These are phyloP conservation scores for Buathra laborator DNA, from an alignment of 2,888 invertebrate species.

Conservation along the genomic window DNA sequence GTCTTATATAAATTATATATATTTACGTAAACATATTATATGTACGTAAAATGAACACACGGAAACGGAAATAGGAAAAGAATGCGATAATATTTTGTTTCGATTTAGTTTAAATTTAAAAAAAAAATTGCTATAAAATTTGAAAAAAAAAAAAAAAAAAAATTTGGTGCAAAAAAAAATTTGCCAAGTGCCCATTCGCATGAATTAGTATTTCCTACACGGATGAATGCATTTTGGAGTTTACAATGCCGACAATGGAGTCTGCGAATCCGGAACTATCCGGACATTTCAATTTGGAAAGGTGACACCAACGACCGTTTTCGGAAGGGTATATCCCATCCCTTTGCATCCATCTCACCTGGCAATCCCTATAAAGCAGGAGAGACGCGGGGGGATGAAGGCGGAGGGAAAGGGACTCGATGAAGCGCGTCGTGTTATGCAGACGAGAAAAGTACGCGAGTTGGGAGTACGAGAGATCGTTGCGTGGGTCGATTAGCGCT, in stretches of 20 bases:
- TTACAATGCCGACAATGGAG: conserved; percentile 34
- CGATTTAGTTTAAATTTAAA: neutral
- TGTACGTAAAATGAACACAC: too few relatives aligned
- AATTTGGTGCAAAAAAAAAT: neutral
- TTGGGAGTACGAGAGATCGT: conserved; percentile 5
- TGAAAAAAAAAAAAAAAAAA: neutral
- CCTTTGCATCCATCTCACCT: neutral
- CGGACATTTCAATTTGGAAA: conserved; percentile 51
- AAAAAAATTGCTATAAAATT: neutral
- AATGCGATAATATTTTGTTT: too few relatives aligned
- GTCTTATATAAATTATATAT: too few relatives aligned
- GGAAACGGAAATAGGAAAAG: too few relatives aligned
- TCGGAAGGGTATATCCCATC: too few relatives aligned
- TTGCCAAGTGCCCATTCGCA: neutral
- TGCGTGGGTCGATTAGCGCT: conserved; percentile 55
- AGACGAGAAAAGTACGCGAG: neutral
- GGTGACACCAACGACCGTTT: conserved; percentile 40
- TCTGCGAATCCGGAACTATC: conserved; percentile 44
- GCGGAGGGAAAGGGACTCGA: conserved; percentile 3
- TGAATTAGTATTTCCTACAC: conserved; percentile 34
- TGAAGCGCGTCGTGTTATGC: neutral
- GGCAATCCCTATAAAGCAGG: neutral
- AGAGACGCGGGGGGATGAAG: neutral
- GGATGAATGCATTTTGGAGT: neutral
- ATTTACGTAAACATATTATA: too few relatives aligned